phyloP scores from a whole-genome alignment of 37 sponge, comb jelly and placozoan species.

The Aphrocallistes beatrix region DNA sequence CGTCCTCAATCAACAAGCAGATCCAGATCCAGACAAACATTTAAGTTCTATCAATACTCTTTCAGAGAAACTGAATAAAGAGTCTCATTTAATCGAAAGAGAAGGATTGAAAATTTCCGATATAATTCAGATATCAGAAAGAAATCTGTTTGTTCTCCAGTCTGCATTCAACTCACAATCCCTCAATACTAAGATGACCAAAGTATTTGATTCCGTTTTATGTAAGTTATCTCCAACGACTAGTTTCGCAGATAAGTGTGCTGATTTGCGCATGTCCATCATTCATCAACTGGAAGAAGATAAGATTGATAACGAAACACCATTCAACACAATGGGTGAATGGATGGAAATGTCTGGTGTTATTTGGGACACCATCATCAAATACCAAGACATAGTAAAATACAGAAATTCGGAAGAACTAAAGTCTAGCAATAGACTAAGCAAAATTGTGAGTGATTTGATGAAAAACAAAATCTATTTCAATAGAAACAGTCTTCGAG shows the following conservation, averaged over 20 bases:
- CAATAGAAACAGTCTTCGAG: neutral
- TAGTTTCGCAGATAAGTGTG: neutral
- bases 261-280: neutral
- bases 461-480: neutral
- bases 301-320: neutral
- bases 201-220: neutral
- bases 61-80: neutral
- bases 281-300: neutral
- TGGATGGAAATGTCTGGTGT: conserved; percentile 1
- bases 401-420: neutral
- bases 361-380: neutral
- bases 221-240: neutral
- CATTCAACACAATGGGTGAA: neutral
- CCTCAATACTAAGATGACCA: neutral
- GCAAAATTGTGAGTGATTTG: neutral
- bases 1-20: conserved; percentile 11
- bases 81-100: neutral
- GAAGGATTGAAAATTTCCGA: neutral
- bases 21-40: neutral
- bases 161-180: neutral
- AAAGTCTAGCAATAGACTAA: neutral
- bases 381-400: conserved; percentile 2
- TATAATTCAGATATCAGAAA: neutral
- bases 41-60: neutral
- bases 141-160: neutral